Evolutionary conservation across 2,113 vertebrate species (phyloP), one percentile per base, ranked within the genome.

Genomic region (Cyphomyrus discorhynchus): DNA sequence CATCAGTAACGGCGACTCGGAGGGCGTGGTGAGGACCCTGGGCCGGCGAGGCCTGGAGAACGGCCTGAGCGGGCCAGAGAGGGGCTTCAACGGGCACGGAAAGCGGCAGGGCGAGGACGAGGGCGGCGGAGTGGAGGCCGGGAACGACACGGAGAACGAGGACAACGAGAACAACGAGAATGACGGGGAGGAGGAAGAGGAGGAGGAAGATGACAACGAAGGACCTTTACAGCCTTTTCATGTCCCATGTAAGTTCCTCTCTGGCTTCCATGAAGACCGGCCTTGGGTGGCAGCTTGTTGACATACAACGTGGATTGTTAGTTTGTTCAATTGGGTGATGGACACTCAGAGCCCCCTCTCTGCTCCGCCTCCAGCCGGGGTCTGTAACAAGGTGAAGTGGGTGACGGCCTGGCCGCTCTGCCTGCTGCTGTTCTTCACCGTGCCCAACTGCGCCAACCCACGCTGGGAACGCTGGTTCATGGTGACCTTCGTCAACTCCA

Each of bases 381-480:
- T 89, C 91, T 95, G 94, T 47, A 97, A 97, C 94, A 96, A 95
- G 70, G 74, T 97, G 90, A 98, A 97, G 94, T 99, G 98, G 98
- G 56, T 96, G 4, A 46, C 95, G 91, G 97, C 98, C 11, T 99
- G 98, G 98, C 98, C 98, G 0, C 92, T 99, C 92, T 96, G 96
- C 86, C 96, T 98, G 53, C 94, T 98, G 52, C 93, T 99, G 53
- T 98, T 97, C 95, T 96, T 97, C 95, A 98, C 98, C 1, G 96
- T 99, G 62, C 98, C 98, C 93, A 98, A 99, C 94, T 98, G 97
- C 90, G 95, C 95, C 94, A 97, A 97, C 47, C 96, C 96, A 0
- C 95, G 96, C 94, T 97, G 97, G 97, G 97, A 98, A 94, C 97
- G 96, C 82, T 99, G 97, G 97, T 99, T 99, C 91, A 97, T 99